Evolutionary conservation across 2,888 invertebrate species (phyloP).

Genomic region (Thymelicus sylvestris): DNA sequence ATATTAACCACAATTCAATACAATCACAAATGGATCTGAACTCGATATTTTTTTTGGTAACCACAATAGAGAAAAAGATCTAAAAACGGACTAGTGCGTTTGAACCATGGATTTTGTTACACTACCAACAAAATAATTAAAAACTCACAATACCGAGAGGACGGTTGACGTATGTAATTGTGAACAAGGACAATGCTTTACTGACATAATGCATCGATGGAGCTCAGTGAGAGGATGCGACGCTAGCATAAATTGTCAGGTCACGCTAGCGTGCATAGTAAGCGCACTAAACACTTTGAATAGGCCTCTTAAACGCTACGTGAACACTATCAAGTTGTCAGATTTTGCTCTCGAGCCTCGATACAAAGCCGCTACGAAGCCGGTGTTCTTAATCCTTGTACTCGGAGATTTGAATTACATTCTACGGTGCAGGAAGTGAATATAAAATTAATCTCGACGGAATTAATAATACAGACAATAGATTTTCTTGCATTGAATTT

Average conservation of each 20-base stretch:
- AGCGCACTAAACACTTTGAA: constrained; percentile 37
- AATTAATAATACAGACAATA: constrained; percentile 3
- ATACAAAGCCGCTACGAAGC: constrained; percentile 15
- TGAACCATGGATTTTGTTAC: not conserved
- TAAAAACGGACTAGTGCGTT: too few species aligned
- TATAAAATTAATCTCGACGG: constrained; percentile 8
- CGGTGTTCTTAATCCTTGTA: constrained; percentile 24
- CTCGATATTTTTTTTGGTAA: not conserved
- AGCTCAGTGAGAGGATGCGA: constrained; percentile 31
- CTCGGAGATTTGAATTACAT: not conserved
- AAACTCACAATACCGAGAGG: constrained; percentile 12
- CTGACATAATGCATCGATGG: constrained; percentile 33
- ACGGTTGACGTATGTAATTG: constrained; percentile 15
- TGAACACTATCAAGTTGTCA: constrained; percentile 36
- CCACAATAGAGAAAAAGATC: not conserved
- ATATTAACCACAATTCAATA: not conserved
- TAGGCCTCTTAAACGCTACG: constrained; percentile 37
- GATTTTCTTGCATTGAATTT: not conserved
- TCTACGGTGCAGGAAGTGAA: constrained; percentile 3
- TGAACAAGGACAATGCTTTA: constrained; percentile 24
- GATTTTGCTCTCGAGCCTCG: constrained; percentile 25
- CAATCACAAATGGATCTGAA: not conserved
- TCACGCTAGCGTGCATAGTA: constrained; percentile 37
- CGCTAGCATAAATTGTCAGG: constrained; percentile 34
- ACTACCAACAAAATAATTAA: constrained; percentile 12